These are phyloP conservation scores for Eonycteris spelaea DNA, from an alignment of 2,113 vertebrate genomes.

Conservation along the genomic window DNA sequence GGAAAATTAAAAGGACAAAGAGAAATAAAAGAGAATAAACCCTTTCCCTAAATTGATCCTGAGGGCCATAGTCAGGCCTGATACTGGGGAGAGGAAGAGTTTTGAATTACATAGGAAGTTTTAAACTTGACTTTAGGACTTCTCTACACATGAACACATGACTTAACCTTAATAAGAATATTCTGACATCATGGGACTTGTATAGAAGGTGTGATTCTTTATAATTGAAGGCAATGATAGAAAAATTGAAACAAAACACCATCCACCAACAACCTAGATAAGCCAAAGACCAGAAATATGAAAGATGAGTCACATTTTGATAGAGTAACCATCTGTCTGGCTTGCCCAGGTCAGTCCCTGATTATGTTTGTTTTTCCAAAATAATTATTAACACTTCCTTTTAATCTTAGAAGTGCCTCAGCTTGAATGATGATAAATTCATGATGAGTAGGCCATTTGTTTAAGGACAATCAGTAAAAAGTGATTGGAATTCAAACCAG, in stretches of 20 bases:
- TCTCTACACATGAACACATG: neutral
- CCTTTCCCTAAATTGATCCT: neutral
- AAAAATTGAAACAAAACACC: constrained; percentile 3
- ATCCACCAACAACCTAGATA: neutral
- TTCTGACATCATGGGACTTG: neutral
- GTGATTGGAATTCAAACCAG: neutral
- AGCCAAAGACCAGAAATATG: neutral
- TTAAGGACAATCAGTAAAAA: neutral
- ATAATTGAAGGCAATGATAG: neutral
- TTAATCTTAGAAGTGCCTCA: neutral
- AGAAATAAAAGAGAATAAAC: neutral
- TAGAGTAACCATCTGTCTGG: neutral
- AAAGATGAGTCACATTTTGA: neutral
- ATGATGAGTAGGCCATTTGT: neutral
- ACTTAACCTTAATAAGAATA: neutral
- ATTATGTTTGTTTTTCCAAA: neutral
- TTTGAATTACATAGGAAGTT: neutral
- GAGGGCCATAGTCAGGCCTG: neutral
- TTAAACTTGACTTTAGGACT: neutral
- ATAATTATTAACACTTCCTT: neutral
- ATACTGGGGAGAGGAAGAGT: neutral
- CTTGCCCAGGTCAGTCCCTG: neutral
- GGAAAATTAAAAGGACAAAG: neutral
- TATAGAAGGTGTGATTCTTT: neutral
- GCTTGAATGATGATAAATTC: neutral